Percentiles rank a stretch among this genome's conserved stretches.
Evolutionary conservation across 2,888 invertebrate species (phyloP).

Genomic region (Morinoia aosen): DNA sequence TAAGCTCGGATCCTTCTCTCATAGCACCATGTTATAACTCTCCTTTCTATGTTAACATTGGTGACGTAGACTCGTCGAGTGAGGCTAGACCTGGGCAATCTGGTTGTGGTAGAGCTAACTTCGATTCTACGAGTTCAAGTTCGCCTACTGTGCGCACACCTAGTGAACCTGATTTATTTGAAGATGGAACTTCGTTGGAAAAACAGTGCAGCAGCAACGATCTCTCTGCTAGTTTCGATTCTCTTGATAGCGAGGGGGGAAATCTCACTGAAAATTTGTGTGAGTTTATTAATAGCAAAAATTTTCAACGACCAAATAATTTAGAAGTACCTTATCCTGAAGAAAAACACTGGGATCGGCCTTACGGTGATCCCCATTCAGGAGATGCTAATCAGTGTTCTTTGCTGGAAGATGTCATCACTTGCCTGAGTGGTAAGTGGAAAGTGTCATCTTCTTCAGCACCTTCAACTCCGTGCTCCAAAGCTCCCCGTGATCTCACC

Average conservation of each 20-base stretch:
- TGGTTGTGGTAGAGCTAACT: not conserved
- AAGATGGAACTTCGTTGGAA: not conserved
- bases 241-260: slow-evolving; percentile 38
- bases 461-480: slow-evolving; percentile 34
- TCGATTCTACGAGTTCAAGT: slow-evolving; percentile 20
- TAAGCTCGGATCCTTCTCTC: not conserved
- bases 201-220: slow-evolving; percentile 23
- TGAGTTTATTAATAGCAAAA: not conserved
- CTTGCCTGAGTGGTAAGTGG: slow-evolving; percentile 49
- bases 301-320: not conserved
- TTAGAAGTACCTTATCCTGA: slow-evolving; percentile 1
- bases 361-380: not conserved
- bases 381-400: slow-evolving; percentile 27
- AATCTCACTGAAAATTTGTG: slow-evolving; percentile 38
- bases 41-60: not conserved
- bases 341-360: not conserved
- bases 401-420: slow-evolving; percentile 46
- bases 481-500: not conserved
- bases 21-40: not conserved
- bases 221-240: slow-evolving; percentile 32
- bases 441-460: slow-evolving; percentile 48
- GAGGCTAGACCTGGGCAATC: not conserved
- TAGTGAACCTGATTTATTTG: not conserved
- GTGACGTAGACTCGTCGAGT: not conserved
- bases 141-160: not conserved